Evolutionary conservation across 2,888 invertebrate genomes (phyloP).

Genomic region (Trissonchulus sp.): DNA sequence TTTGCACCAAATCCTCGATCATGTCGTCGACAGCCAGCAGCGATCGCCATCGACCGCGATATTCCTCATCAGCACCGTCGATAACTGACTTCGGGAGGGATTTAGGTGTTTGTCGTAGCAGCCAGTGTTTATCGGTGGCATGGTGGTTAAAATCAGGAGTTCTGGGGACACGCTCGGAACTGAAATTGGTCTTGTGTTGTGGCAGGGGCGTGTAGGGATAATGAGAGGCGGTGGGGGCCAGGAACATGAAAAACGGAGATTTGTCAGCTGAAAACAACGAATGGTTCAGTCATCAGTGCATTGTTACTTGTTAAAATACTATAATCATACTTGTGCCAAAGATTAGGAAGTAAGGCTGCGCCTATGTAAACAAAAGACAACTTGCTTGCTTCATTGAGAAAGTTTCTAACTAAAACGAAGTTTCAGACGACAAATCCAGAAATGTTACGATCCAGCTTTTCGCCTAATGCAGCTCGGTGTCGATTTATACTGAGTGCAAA

Average conservation of each 20-base stretch:
- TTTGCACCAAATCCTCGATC: not conserved
- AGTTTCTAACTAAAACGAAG: too few relatives aligned
- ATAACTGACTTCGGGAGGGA: constrained; percentile 46
- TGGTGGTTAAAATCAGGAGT: constrained; percentile 62
- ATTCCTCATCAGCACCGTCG: constrained; percentile 15
- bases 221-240: constrained; percentile 82
- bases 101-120: constrained; percentile 65
- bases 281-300: constrained; percentile 32
- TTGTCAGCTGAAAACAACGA: constrained; percentile 32
- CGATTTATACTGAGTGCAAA: too few relatives aligned
- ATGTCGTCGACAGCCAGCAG: constrained; percentile 10
- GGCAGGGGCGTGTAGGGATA: constrained; percentile 75
- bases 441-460: too few relatives aligned
- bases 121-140: constrained; percentile 70
- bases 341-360: too few relatives aligned
- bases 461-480: too few relatives aligned
- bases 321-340: too few relatives aligned
- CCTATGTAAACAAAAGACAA: too few relatives aligned
- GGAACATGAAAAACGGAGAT: constrained; percentile 77
- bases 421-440: too few relatives aligned
- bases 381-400: too few relatives aligned
- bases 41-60: constrained; percentile 9
- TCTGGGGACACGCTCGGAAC: constrained; percentile 61
- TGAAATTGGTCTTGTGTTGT: constrained; percentile 64
- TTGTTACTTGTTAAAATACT: too few relatives aligned